phyloP scores from a whole-genome alignment of 2,113 vertebrate species.

The Bubalus kerabau region DNA sequence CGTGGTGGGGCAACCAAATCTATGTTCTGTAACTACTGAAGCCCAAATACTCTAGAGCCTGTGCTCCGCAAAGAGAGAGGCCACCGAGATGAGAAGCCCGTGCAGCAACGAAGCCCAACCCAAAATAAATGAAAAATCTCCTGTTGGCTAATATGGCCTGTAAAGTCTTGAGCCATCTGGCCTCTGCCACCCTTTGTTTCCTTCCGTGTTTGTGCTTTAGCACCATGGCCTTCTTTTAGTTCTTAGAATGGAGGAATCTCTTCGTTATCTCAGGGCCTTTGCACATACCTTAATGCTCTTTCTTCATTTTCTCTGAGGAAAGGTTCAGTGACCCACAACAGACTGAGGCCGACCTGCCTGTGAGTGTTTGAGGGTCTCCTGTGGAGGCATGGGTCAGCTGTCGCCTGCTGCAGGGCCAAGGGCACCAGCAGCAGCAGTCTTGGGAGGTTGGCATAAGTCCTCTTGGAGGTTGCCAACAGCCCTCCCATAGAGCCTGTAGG shows the following conservation, averaged over 20 bases:
- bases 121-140: not conserved
- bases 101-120: not conserved
- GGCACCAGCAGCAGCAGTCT: not conserved
- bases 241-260: not conserved
- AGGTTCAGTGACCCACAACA: not conserved
- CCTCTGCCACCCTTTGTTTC: too few relatives aligned
- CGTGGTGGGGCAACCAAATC: not conserved
- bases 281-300: not conserved
- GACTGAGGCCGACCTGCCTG: not conserved
- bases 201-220: rapidly evolving
- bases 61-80: not conserved
- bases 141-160: not conserved
- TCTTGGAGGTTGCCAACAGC: not conserved
- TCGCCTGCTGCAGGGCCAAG: not conserved
- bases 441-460: not conserved
- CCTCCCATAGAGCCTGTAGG: not conserved
- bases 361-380: not conserved
- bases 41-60: not conserved
- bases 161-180: not conserved
- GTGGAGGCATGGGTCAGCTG: not conserved
- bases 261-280: not conserved
- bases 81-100: not conserved
- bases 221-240: not conserved
- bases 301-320: not conserved
- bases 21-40: not conserved